phyloP scores from a whole-genome alignment of 2,113 vertebrate genomes.

The Tricholaema leucomelas region DNA sequence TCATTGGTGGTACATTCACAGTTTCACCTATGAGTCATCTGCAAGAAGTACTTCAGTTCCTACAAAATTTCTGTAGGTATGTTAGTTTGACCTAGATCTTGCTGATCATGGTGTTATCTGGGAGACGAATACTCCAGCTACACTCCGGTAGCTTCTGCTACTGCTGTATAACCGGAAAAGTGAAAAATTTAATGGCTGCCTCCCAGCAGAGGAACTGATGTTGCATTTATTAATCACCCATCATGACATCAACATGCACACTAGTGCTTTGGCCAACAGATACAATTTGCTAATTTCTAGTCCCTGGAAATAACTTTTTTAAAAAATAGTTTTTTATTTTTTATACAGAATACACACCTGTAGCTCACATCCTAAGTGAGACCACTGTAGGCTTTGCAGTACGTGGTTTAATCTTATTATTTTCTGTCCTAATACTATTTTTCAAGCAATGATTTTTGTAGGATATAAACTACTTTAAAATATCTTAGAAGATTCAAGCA shows the following conservation, averaged over 20 bases:
- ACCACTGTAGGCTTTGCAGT: background rate
- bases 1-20: accelerated
- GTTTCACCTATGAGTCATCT: background rate
- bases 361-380: background rate
- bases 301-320: background rate
- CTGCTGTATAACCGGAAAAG: background rate
- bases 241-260: accelerated
- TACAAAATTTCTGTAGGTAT: background rate
- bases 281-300: background rate
- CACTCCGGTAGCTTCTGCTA: background rate
- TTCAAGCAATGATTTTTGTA: background rate
- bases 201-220: background rate
- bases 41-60: background rate
- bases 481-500: background rate
- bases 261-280: background rate
- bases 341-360: background rate
- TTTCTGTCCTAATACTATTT: background rate
- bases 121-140: background rate
- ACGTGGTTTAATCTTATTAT: background rate
- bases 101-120: background rate
- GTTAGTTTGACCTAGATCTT: background rate
- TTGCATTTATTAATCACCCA: background rate
- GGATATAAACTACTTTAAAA: background rate
- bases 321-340: background rate
- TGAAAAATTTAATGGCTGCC: background rate